These are phyloP conservation scores for Corythornis leucogaster DNA, from an alignment of 2,797 vertebrate genomes.

Conservation along the genomic window DNA sequence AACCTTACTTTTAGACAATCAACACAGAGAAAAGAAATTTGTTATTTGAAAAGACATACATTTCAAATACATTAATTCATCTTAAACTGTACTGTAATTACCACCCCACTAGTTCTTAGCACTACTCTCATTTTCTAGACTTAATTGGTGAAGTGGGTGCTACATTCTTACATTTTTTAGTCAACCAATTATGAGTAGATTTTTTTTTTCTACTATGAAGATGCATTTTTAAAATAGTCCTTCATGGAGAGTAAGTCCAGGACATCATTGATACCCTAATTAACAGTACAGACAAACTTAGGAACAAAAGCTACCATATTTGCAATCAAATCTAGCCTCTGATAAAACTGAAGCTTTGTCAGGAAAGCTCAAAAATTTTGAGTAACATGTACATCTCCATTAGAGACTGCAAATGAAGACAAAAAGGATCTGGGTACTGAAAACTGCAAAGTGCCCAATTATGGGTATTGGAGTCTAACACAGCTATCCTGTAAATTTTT, in stretches of 20 bases:
- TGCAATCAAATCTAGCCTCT: background rate
- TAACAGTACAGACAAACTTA: background rate
- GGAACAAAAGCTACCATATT: background rate
- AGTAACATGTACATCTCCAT: background rate
- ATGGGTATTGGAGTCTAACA: background rate
- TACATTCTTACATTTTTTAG: constrained; percentile 15
- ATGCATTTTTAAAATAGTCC: background rate
- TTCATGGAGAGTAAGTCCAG: background rate
- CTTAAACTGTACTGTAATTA: constrained; percentile 6
- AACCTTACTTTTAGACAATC: background rate
- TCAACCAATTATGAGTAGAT: background rate
- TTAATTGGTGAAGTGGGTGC: background rate
- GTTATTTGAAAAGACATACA: background rate
- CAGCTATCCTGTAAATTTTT: background rate
- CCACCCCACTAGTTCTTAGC: background rate
- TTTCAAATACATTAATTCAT: background rate
- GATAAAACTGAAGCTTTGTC: background rate
- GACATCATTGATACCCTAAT: constrained; percentile 24
- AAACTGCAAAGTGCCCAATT: background rate
- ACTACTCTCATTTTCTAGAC: background rate
- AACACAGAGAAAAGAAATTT: background rate
- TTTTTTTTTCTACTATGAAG: background rate
- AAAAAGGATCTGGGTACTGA: background rate
- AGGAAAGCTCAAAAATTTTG: background rate
- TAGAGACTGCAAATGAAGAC: background rate